Evolutionary conservation across 2,888 invertebrate genomes (phyloP), one percentile per base, ranked within the genome.

Genomic region (Nymphalis c-album): DNA sequence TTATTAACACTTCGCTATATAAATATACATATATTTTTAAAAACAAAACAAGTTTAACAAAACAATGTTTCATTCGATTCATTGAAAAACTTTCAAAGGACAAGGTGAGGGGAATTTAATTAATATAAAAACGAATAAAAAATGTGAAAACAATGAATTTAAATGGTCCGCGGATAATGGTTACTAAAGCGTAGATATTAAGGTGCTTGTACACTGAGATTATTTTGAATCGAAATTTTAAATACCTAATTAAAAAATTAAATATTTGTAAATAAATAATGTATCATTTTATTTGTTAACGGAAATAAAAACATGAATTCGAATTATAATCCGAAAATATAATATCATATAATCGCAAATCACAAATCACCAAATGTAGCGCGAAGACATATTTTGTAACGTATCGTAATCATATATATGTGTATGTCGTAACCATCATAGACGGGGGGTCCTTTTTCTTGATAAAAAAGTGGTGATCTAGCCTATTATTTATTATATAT

Each of bases 1-100:
- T 40, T 40, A 40, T 40, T 61, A 66, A 35, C 55, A 40, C 64
- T n/a, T 57, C 40, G 40, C 40, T 22, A 55, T 17, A 31, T 55
- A 57, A 60, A 60, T 60, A 60, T 51, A 51, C 60, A 64, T 59
- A 31, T 31, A 26, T 26, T 40, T 60, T 53, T 50, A 35, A 59
- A 50, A 55, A 55, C 26, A 18, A 18, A 57, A 57, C 57, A 48
- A 48, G n/a, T 13, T 57, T 57, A 40, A 57, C 53, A 57, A 40
- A 57, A 57, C 57, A 57, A 18, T 57, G 57, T 40, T 57, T 35
- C 57, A 18, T 18, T 10, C 57, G 40, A 55, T 55, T 20, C 57
- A 57, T 18, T 40, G 40, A 40, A 57, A 55, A 57, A 57, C 31
- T 40, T 18, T 57, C 40, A 55, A 55, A 8, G 55, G 55, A 55